Evolutionary conservation across 2,113 vertebrate species (phyloP), one percentile per base, ranked within the genome.

Genomic region (Tachysurus vachellii): DNA sequence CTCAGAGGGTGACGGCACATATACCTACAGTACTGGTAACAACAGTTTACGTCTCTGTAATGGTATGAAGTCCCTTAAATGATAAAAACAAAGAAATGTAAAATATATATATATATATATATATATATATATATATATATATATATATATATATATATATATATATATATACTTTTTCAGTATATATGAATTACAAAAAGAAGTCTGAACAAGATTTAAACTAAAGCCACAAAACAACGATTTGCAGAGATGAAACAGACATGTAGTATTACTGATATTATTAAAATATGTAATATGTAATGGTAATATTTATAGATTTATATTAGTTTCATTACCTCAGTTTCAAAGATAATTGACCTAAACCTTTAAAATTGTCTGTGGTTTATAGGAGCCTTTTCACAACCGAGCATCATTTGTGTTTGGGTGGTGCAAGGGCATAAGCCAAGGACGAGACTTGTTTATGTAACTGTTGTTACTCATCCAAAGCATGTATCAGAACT

Each of bases 401-500:
- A 28, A 53, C n/a, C 50, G 31, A 47, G 11, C n/a, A 80, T 54
- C n/a, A 57, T 57, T 77, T 54, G 19, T 50, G 47, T 79, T 31
- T 79, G n/a, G 13, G 13, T 56, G 16, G 50, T 76, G 2, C 53
- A 23, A 53, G 47, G 73, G 14, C 44, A 76, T 26, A 76, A 76
- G 5, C 53, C 73, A 76, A 21, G 19, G 13, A 21, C 10, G 42
- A 73, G 11, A 50, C 26, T 77, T 53, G 42, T 75, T 85, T 75
- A 61, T 76, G 70, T 62, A 62, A 19, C 19, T 42, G 57, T 61
- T n/a, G 50, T 76, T 56, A 36, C 16, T 31, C 36, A 84, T 84
- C 83, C 47, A 56, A 61, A 76, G 36, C 36, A 36, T 76, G 28
- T 76, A 85, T 61, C 54, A 85, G 56, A 85, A 59, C 14, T n/a